Conservation (phyloP, 2,113 vertebrate species). For the Rhegmatorhina hoffmannsi region DNA sequence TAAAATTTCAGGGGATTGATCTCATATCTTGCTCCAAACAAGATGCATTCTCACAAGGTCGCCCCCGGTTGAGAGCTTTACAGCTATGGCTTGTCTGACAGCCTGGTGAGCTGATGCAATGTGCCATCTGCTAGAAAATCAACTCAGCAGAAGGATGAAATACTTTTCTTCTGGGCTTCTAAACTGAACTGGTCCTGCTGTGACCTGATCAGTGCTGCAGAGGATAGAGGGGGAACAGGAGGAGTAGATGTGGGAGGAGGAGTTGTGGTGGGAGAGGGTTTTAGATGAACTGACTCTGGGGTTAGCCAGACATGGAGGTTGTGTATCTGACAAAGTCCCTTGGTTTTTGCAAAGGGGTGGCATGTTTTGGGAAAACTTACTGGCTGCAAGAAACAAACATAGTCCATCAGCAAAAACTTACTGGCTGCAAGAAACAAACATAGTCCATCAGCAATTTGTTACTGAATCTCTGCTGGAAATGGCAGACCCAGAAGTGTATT, state of each 20-base stretch:
- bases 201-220: not conserved
- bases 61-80: not conserved
- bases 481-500: not conserved
- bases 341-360: not conserved
- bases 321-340: not conserved
- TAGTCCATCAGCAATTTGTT: not conserved
- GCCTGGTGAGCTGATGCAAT: not conserved
- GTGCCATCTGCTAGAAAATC: constrained; percentile 28
- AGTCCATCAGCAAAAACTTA: not conserved
- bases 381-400: not conserved
- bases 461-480: not conserved
- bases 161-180: not conserved
- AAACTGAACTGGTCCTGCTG: not conserved
- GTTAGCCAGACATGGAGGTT: not conserved
- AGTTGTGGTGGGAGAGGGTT: not conserved
- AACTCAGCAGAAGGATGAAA: not conserved
- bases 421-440: not conserved
- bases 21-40: not conserved
- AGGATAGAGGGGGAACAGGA: not conserved
- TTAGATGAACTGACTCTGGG: not conserved
- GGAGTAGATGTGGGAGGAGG: not conserved
- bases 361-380: not conserved
- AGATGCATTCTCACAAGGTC: not conserved
- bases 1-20: not conserved
- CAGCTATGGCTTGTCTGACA: not conserved